phyloP scores from a whole-genome alignment of 2,113 vertebrate genomes.

The Leptosomus discolor region DNA sequence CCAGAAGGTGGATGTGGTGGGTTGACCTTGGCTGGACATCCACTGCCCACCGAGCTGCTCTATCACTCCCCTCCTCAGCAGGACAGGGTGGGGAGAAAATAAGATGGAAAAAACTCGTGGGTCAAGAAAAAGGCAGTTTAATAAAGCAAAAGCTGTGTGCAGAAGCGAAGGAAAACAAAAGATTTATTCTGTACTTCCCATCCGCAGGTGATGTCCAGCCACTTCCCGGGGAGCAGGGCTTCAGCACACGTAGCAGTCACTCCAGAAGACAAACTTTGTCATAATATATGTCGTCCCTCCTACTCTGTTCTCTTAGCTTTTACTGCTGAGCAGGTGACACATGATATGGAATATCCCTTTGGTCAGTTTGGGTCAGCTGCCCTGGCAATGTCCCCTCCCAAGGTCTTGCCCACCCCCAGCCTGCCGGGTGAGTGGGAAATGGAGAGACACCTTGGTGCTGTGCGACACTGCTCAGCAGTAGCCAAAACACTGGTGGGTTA shows the following conservation, averaged over 20 bases:
- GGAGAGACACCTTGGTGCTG: not conserved
- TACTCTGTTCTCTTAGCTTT: not conserved
- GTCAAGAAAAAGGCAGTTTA: not conserved
- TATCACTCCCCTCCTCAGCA: not conserved
- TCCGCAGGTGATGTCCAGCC: not conserved
- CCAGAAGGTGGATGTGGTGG: not conserved
- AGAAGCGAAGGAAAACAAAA: not conserved
- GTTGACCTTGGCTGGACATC: not conserved
- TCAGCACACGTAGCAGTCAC: accelerated
- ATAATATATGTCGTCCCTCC: not conserved
- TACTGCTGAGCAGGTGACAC: not conserved
- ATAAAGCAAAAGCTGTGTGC: not conserved
- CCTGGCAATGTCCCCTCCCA: not conserved
- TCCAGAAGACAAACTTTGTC: not conserved
- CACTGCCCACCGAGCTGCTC: not conserved
- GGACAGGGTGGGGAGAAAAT: not conserved
- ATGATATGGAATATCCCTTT: not conserved
- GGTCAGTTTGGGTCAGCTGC: not conserved
- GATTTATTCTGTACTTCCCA: not conserved
- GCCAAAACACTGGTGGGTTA: not conserved
- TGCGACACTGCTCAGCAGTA: accelerated
- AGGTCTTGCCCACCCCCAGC: not conserved
- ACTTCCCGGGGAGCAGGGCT: not conserved
- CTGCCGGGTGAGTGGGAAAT: not conserved
- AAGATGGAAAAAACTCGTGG: not conserved